Base-by-base conservation (phyloP, 2,113 vertebrate genomes). In the Pagrus major region DNA sequence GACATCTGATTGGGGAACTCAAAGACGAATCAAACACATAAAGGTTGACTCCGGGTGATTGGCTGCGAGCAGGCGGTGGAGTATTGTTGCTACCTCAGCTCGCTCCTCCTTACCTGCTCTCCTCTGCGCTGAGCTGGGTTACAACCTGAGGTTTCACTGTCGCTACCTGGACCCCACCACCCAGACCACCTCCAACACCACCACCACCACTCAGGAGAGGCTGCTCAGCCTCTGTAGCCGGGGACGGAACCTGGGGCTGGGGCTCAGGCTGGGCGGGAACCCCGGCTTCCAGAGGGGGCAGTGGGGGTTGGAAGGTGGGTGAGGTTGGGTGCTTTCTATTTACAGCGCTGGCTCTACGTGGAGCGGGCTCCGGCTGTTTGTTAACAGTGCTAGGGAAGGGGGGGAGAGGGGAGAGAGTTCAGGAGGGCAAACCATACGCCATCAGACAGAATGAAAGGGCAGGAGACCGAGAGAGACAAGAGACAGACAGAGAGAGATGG, bases 321-420 rank as follows among this genome's bases (percentile, higher is more conserved):
- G 96, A 95, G 86, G 93, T 92, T 92, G 96, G 96, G 94, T 98
- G 98, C 95, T 98, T 99, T 96, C 96, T 97, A 95, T 82, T 96
- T 93, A 97, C 83, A 91, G 96, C 95, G 95, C 91, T 94, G 92
- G 94, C 85, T 94, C 96, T 95, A 95, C 97, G 97, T 47, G 95
- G 93, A 56, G 93, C 83, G 76, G 96, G 94, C 79, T 98, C 97
- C 94, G 95, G 88, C 89, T 95, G 96, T 97, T 99, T 99, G 94
- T 95, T 95, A 96, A 95, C 93, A 92, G 96, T 89, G 96, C 97
- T 99, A 96, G 88, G 96, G 95, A 87, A 82, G 92, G 76, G 76
- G 86, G 86, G 85, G 86, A 88, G 74, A 89, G 87, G 85, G 92
- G 92, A 91, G 86, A 93, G 71, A 91, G 81, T 90, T 92, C 83